Evolutionary conservation across 1,140 invertebrate species (phyloP), one percentile per base, ranked within the genome.

Genomic region (Drosophila trapezifrons): DNA sequence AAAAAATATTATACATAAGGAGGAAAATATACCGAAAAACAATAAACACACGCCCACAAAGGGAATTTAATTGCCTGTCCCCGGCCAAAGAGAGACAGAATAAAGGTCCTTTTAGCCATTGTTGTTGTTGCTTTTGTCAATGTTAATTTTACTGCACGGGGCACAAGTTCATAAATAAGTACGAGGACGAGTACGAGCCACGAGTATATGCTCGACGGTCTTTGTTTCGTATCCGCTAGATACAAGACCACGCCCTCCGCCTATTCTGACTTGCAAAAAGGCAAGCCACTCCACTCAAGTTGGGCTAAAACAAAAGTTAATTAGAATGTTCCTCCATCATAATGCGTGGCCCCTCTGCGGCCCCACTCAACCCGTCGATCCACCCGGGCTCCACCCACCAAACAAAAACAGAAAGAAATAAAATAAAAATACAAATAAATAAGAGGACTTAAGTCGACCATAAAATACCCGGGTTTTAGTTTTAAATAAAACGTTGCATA

Each of bases 241-340:
- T 40, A 66, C 75, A 85, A 60, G 76, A 62, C 32, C 74, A 57
- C 47, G 45, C 51, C 47, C 47, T 12, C 37, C 25, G 75, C 52
- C 18, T 29, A n/a, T 57, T 57, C 42, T 57, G 75, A 77, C 82
- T 71, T 52, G 78, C 83, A 85, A 87, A 64, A 81, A 63, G 73
- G 60, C 59, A 76, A 71, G 43, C 78, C 67, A 46, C 42, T 71
- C 66, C 51, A 71, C 66, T 84, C 80, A 84, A 84, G 80, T 80
- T 86, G 82, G 75, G 74, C 83, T 83, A 87, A 87, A 87, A 87
- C 79, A 87, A 87, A 87, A 87, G 83, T 87, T 87, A 89, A 87
- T 87, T 87, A 87, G 80, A 87, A 87, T 87, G 83, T 77, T 77
- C 72, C 73, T 67, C 75, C 82, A 62, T 85, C 67, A 81, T 87